phyloP scores from a whole-genome alignment of 1,140 invertebrate species.

The Himalopsyche phryganea region DNA sequence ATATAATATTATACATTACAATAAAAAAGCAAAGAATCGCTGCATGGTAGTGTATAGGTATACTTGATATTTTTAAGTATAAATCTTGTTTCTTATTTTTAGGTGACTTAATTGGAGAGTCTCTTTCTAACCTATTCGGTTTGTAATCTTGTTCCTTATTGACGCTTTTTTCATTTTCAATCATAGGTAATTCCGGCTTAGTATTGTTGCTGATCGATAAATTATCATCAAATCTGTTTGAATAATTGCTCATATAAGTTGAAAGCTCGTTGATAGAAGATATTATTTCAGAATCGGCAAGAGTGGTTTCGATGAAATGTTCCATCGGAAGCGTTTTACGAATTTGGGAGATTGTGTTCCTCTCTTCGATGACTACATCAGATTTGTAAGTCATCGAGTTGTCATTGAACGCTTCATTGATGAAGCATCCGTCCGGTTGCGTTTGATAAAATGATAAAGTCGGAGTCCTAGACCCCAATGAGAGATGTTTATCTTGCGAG shows the following conservation, averaged over 20 bases:
- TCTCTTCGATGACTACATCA: constrained; percentile 27
- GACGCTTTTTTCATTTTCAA: not conserved
- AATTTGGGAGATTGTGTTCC: constrained; percentile 11
- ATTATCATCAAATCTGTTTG: not conserved
- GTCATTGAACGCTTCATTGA: constrained; percentile 2
- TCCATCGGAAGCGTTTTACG: not conserved
- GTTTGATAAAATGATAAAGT: not conserved
- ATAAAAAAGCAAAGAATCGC: constrained; percentile 50
- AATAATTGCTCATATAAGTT: not conserved
- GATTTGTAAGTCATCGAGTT: constrained; percentile 24
- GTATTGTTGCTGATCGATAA: not conserved
- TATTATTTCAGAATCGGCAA: no score
- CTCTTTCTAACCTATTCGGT: not conserved
- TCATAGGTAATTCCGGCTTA: constrained; percentile 1
- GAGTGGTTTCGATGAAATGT: not conserved
- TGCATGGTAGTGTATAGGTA: constrained; percentile 53
- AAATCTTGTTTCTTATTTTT: constrained; percentile 38
- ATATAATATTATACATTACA: constrained; percentile 52
- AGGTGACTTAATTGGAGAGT: constrained; percentile 20
- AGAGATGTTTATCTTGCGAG: not conserved
- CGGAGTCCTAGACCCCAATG: constrained; percentile 7
- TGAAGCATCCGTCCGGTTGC: not conserved
- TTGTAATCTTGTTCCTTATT: not conserved
- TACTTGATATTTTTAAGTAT: constrained; percentile 42
- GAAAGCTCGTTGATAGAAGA: not conserved